Evolutionary conservation across 1,140 invertebrate genomes (phyloP), one percentile per base, ranked within the genome.

Genomic region (Leptinotarsa texana): DNA sequence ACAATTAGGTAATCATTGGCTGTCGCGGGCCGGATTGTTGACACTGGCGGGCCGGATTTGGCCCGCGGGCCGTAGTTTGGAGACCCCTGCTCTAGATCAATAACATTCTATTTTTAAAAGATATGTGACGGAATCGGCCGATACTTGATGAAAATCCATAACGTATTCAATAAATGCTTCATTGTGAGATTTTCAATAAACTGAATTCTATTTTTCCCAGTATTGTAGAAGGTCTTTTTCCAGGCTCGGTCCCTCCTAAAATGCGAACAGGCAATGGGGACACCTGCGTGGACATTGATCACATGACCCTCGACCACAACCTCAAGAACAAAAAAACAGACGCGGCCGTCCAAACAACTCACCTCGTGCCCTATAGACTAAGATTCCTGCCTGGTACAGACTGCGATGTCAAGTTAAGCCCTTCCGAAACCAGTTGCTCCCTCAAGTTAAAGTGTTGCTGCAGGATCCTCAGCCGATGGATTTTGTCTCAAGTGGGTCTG

Each of bases 401-500:
- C 80, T 85, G 78, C 51, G 74, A 80, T 67, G 73, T 79, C 6
- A 82, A 82, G 75, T 76, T 80, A 66, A 77, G 76, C 63, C 81
- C 80, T 15, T 77, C 77, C 13, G 78, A 81, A 61, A 79, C 68
- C 24, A 76, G 74, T 47, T 81, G 81, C 65, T 75, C 73, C 13
- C 68, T 81, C 15, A 73, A 76, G 74, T 70, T 80, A 15, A 76
- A 78, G 69, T 82, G 84, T 72, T 81, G 77, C 48, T 81, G 81
- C 68, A 78, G 78, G 75, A 74, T 82, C 15, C 17, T 86, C 11
- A 84, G 85, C 66, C 83, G 86, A 72, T 83, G 84, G 82, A 74
- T 85, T 15, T 78, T 87, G 42, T 86, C 85, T 27, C 87, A 88
- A 77, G 77, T 82, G 66, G 89, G 89, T 27, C 80, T 91, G 4